These are phyloP conservation scores for Danio choprae DNA, from an alignment of 2,797 vertebrate species.

Conservation along the genomic window DNA sequence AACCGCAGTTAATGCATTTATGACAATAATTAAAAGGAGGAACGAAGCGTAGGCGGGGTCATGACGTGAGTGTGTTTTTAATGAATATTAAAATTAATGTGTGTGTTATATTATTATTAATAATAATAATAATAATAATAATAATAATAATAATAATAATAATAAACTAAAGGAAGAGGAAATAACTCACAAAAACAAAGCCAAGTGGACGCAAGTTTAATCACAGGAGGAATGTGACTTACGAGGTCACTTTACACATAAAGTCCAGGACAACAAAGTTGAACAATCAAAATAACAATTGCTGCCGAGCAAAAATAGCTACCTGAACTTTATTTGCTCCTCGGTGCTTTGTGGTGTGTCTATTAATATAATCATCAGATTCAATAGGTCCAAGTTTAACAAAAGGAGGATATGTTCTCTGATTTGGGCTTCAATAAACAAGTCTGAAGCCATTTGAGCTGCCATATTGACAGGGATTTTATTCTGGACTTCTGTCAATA, in stretches of 20 bases:
- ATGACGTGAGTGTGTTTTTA: conserved; percentile 50
- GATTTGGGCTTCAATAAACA: background rate
- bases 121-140: background rate
- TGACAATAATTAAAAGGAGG: conserved; percentile 46
- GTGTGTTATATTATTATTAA: no score
- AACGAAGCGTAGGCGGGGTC: conserved; percentile 75
- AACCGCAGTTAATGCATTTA: background rate
- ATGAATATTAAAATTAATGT: background rate
- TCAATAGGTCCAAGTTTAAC: background rate
- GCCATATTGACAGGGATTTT: no score
- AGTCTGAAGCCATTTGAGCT: no score
- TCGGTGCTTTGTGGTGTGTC: background rate
- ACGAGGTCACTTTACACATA: background rate
- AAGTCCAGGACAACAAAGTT: background rate
- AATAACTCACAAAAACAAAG: background rate
- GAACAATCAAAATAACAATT: background rate
- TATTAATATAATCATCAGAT: background rate
- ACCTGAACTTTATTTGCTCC: background rate
- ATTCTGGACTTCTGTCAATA: no score
- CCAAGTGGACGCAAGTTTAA: conserved; percentile 50
- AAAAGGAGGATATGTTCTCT: background rate
- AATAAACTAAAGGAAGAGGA: background rate
- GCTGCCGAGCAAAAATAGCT: background rate
- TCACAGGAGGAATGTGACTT: conserved; percentile 13
- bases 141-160: background rate